Base-by-base conservation (phyloP, 30 jellyfish, hydroid and myxozoan genomes). In the Clytia hemisphaerica region DNA sequence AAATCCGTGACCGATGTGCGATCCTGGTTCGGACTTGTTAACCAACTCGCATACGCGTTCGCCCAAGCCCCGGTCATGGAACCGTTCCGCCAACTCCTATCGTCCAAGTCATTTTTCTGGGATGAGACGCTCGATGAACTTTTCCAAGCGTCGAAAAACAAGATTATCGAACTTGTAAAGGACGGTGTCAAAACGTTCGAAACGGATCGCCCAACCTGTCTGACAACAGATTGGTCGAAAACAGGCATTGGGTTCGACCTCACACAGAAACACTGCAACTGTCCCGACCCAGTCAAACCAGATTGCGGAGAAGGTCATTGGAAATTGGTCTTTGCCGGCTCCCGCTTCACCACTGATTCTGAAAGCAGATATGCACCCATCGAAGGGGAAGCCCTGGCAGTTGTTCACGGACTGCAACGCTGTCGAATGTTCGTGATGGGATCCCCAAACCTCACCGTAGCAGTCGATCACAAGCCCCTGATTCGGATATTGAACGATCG, bases 401-500 rank as follows among this genome's bases (percentile, higher is more conserved):
- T 70, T 45, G 53, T 45, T 42, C 45, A 33, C 21, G 90, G 78
- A 10, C 46, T 78, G 24, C 30, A 78, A 34, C 55, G 45, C 7
- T 73, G n/a, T n/a, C n/a, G n/a, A n/a, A n/a, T n/a, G n/a, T n/a
- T n/a, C n/a, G n/a, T n/a, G n/a, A 1, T 54, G 76, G 90, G 82
- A 24, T 24, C 65, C 16, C 92, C 89, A 3, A 28, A 47, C 12
- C 82, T 69, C 33, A 48, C 71, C 34, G 76, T 73, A 19, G 58
- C 77, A 64, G 84, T 61, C 30, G 86, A 78, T 83, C 93, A 78
- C 62, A 70, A 78, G 36, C 93, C 93, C 16, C 62, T 67, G 59
- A 33, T 38, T 2, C 34, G 34, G 25, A 70, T 79, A 19, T 40
- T 70, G 57, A 57, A 35, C 36, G 81, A 70, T 66, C 26, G 77